Conservation (phyloP, 2,113 vertebrate species). For the Tenrec ecaudatus region DNA sequence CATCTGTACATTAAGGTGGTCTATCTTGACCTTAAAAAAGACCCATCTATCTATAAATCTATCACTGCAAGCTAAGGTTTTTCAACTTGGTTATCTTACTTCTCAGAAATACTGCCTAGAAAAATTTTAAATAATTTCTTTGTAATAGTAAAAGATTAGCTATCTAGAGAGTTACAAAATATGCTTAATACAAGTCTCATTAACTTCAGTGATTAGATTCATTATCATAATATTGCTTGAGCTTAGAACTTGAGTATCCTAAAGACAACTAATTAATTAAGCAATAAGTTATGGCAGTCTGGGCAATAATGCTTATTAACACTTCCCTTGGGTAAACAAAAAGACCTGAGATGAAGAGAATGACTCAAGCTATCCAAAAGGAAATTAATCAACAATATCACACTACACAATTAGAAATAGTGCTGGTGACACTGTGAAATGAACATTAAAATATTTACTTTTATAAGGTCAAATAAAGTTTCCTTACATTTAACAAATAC, state of each 20-base stretch:
- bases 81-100: conserved; percentile 4
- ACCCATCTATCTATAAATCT: too few relatives aligned
- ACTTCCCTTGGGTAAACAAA: background rate
- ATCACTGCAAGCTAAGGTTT: background rate
- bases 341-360: conserved; percentile 14
- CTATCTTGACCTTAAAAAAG: too few relatives aligned
- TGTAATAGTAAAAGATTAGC: conserved; percentile 3
- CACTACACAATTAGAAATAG: background rate
- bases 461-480: background rate
- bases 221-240: conserved; percentile 56
- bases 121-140: background rate
- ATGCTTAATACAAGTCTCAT: conserved; percentile 20
- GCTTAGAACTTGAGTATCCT: background rate
- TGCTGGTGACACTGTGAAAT: background rate
- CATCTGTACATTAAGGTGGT: too few relatives aligned
- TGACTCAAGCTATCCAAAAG: background rate
- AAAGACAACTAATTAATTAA: conserved; percentile 62
- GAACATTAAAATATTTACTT: background rate
- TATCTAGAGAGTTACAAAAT: conserved; percentile 54
- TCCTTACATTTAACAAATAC: background rate
- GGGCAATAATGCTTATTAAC: background rate
- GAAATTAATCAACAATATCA: background rate
- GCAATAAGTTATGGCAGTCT: background rate
- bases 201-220: conserved; percentile 53
- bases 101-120: background rate